Base-by-base conservation (phyloP, 2,888 invertebrate genomes). In the Cataglyphis altisquamis region DNA sequence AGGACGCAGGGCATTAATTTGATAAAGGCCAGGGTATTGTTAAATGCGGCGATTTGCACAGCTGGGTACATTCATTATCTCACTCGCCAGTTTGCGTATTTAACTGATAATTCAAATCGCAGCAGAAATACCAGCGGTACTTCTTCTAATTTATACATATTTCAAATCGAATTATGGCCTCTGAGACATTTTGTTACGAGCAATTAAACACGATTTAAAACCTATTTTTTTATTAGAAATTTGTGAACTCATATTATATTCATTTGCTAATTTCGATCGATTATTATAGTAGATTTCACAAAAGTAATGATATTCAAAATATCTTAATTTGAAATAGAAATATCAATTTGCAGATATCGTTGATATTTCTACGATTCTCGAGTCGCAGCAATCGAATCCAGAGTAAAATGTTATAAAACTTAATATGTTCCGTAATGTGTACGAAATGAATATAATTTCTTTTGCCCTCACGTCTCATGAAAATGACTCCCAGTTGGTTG, bases 21-120 rank as follows among this genome's bases (percentile, higher is more conserved):
- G 52, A 82, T 55, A 74, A 45, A 32, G 67, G 75, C 25, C 48
- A 48, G 25, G 36, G 36, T 32, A 55, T 66, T 57, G 57, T 48
- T 66, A 60, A 75, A 39, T 39, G 41, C 41, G 66, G 45, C 75
- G 57, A 82, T 82, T 60, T 82, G 60, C 75, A 67, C 82, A 75
- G 57, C 67, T 82, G 60, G 75, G 60, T 75, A 82, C 60, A 82
- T 36, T 67, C 66, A 82, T 82, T 82, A 82, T 57, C 48, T 15
- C 15, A 39, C 25, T 75, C 25, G 21, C 15, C 18, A 12, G 12
- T 45, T 21, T 36, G 32, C 15, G 39, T 82, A 66, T 48, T 75
- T 75, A 66, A 75, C 25, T 15, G 18, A 52, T 52, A 70, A 82
- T 66, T 18, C 36, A 18, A 73, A 29, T 73, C 10, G 39, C 25